phyloP scores from a whole-genome alignment of 2,113 vertebrate species.

The Coracopsis vasa region DNA sequence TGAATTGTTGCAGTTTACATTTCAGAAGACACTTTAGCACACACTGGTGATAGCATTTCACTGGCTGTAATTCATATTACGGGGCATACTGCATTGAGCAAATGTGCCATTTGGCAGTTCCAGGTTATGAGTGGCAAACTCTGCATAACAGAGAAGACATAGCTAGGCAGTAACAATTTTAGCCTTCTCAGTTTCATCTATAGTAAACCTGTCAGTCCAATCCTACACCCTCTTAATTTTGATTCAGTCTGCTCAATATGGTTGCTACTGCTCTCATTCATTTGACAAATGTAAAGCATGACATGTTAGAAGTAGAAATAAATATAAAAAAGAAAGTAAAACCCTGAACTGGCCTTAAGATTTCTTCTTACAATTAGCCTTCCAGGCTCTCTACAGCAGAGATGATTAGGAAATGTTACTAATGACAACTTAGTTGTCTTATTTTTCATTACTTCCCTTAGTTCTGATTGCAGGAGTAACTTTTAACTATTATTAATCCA shows the following conservation, averaged over 20 bases:
- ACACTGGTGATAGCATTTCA: not conserved
- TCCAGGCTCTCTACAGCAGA: not conserved
- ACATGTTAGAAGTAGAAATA: not conserved
- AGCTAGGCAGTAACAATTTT: not conserved
- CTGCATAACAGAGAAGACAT: not conserved
- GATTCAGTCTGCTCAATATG: not conserved
- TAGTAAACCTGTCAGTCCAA: not conserved
- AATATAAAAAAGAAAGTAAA: not conserved
- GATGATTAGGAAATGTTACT: conserved; percentile 6
- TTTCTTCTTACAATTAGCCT: not conserved
- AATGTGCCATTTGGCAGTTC: not conserved
- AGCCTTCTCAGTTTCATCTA: not conserved
- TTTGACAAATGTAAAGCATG: not conserved
- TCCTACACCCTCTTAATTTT: not conserved
- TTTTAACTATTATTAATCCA: conserved; percentile 60
- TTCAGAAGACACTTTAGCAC: not conserved
- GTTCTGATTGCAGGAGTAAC: conserved; percentile 31
- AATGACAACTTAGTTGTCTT: conserved; percentile 9
- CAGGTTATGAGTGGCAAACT: not conserved
- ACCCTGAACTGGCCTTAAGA: not conserved
- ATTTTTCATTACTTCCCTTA: not conserved
- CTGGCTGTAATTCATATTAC: not conserved
- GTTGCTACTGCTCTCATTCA: not conserved
- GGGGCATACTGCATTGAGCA: not conserved
- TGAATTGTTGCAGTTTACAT: not conserved